Conservation (phyloP, 2,797 vertebrate genomes). For the Acrossocheilus wenchowensis region DNA sequence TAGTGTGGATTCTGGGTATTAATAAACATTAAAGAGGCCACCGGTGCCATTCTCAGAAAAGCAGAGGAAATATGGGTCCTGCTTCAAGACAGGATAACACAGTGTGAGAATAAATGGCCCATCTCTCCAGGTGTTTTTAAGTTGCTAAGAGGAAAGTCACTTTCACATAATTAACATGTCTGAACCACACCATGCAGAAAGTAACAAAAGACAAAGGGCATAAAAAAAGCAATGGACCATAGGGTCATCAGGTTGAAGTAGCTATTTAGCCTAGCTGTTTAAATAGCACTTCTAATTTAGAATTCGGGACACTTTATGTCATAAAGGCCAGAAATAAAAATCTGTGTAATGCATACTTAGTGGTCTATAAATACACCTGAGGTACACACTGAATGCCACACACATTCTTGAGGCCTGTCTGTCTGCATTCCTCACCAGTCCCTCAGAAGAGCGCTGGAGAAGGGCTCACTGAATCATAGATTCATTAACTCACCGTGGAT, state of each 20-base stretch:
- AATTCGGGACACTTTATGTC: background rate
- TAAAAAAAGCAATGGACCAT: background rate
- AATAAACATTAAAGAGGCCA: slow-evolving; percentile 47
- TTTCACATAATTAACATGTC: slow-evolving; percentile 5
- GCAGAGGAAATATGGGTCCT: slow-evolving; percentile 14
- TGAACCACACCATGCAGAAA: slow-evolving; percentile 1
- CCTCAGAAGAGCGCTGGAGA: too few species aligned
- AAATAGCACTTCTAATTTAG: slow-evolving; percentile 36
- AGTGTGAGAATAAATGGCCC: background rate
- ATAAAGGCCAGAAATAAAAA: slow-evolving; percentile 46
- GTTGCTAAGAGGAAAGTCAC: slow-evolving; percentile 15
- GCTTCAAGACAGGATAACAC: slow-evolving; percentile 23
- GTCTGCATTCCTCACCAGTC: slow-evolving; percentile 54
- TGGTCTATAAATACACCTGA: slow-evolving; percentile 52
- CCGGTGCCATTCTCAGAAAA: slow-evolving; percentile 35
- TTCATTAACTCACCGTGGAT: background rate
- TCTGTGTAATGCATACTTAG: slow-evolving; percentile 35
- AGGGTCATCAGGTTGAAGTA: slow-evolving; percentile 5
- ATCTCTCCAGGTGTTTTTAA: slow-evolving; percentile 22
- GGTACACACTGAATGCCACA: slow-evolving; percentile 42
- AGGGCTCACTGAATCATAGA: too few species aligned
- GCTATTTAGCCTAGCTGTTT: background rate
- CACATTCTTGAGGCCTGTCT: slow-evolving; percentile 56
- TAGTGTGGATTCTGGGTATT: slow-evolving; percentile 48
- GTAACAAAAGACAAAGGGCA: slow-evolving; percentile 9